Percentiles rank a stretch among this genome's conserved stretches.
These are phyloP conservation scores for Diacarnus erythraeanus DNA, from an alignment of 37 sponge, comb jelly and placozoan genomes.

Conservation along the genomic window DNA sequence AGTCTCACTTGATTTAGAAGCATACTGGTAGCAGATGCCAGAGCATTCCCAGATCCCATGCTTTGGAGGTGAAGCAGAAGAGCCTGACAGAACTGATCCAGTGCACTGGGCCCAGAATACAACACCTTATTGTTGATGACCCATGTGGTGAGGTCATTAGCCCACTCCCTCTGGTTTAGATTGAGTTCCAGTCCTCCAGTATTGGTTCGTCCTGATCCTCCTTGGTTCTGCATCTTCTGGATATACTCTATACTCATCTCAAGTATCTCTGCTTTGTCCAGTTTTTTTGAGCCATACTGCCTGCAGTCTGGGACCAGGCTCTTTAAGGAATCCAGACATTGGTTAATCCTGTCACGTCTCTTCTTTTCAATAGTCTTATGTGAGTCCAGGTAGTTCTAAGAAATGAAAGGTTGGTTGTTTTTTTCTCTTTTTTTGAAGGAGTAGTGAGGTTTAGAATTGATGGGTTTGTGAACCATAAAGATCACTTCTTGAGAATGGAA, in stretches of 20 bases:
- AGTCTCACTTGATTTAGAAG: conserved; percentile 53
- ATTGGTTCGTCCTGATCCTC: conserved; percentile 15
- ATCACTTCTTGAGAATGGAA: not conserved
- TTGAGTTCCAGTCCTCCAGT: conserved; percentile 28
- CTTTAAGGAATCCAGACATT: conserved; percentile 59
- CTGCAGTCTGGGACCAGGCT: conserved; percentile 78
- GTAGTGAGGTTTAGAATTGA: too few species aligned
- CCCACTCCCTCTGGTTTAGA: conserved; percentile 72
- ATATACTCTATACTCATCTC: conserved; percentile 88
- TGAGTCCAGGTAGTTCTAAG: conserved; percentile 83
- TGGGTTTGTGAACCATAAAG: too few species aligned
- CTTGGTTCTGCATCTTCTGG: conserved; percentile 62
- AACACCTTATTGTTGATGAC: conserved; percentile 79
- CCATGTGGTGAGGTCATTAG: conserved; percentile 83
- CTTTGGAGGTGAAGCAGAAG: conserved; percentile 71
- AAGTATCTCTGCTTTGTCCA: conserved; percentile 91
- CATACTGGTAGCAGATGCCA: conserved; percentile 52
- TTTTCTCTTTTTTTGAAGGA: too few species aligned
- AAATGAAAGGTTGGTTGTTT: not conserved
- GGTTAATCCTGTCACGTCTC: conserved; percentile 81
- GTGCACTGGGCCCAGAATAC: conserved; percentile 44
- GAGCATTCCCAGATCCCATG: conserved; percentile 42
- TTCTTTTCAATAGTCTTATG: conserved; percentile 93
- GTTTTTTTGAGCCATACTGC: conserved; percentile 87
- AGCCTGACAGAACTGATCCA: conserved; percentile 75